Evolutionary conservation across 2,888 invertebrate genomes (phyloP).

Genomic region (Erebia ligea): DNA sequence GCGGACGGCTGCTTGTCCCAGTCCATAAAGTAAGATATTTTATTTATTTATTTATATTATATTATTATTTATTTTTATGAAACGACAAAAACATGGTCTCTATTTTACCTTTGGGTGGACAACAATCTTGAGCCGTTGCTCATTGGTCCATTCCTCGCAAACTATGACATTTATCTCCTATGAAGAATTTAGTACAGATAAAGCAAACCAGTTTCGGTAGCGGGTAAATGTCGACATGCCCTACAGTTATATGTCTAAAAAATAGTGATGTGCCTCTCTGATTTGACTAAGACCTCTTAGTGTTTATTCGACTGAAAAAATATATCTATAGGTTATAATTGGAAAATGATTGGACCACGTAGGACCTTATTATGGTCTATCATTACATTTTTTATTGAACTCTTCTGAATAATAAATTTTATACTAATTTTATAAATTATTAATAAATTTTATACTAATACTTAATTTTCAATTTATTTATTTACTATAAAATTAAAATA

Average conservation of each 20-base stretch:
- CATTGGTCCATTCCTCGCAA: constrained; percentile 32
- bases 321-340: too few relatives aligned
- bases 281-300: neutral
- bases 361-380: too few relatives aligned
- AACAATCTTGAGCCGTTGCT: constrained; percentile 17
- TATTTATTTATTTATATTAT: too few relatives aligned
- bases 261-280: constrained; percentile 17
- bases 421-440: too few relatives aligned
- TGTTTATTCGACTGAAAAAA: neutral
- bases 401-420: too few relatives aligned
- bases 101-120: constrained; percentile 21
- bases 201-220: constrained; percentile 36
- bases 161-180: constrained; percentile 36
- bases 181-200: constrained; percentile 37
- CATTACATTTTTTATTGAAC: too few relatives aligned
- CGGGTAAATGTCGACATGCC: constrained; percentile 34
- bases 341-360: too few relatives aligned
- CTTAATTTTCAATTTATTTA: too few relatives aligned
- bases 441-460: too few relatives aligned
- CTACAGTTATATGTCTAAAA: constrained; percentile 30
- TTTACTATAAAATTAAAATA: too few relatives aligned
- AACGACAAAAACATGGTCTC: neutral
- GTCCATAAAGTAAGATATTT: too few relatives aligned
- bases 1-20: too few relatives aligned
- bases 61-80: neutral